These are phyloP conservation scores for Microctenopoma lineatum DNA, from an alignment of 2,797 vertebrate genomes.

Conservation along the genomic window DNA sequence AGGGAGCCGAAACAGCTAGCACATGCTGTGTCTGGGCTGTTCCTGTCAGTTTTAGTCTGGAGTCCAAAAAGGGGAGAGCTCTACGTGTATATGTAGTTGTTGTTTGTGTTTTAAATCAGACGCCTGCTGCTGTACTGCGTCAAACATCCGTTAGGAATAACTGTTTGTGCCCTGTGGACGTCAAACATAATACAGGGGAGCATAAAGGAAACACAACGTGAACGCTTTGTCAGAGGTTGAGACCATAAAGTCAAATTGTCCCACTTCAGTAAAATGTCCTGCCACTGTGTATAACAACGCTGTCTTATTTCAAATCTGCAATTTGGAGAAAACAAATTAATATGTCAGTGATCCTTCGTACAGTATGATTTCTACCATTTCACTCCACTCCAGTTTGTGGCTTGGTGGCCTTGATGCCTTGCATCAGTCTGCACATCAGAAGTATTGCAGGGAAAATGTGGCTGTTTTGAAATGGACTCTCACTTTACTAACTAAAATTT, in stretches of 20 bases:
- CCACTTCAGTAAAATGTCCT: constrained; percentile 16
- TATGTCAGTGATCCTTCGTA: constrained; percentile 21
- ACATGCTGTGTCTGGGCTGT: constrained; percentile 61
- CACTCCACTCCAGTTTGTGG: constrained; percentile 46
- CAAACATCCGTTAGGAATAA: constrained; percentile 3
- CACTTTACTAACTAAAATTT: constrained; percentile 66
- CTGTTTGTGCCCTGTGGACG: neutral
- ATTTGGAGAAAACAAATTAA: constrained; percentile 9
- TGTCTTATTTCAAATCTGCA: constrained; percentile 22
- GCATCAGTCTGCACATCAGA: constrained; percentile 47
- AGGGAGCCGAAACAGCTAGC: constrained; percentile 62
- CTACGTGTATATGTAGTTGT: neutral
- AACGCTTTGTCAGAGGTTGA: constrained; percentile 10
- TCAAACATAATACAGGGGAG: neutral
- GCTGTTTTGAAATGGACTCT: constrained; percentile 60
- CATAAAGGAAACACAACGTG: constrained; percentile 1
- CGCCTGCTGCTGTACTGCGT: constrained; percentile 7
- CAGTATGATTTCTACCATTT: constrained; percentile 20
- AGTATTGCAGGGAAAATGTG: constrained; percentile 53
- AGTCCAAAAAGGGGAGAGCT: constrained; percentile 35
- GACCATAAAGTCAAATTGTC: neutral
- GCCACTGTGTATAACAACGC: neutral
- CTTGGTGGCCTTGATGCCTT: constrained; percentile 53
- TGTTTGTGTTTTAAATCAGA: constrained; percentile 7
- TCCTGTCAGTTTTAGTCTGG: constrained; percentile 60